Evolutionary conservation across 2,888 invertebrate genomes (phyloP).

Genomic region (Stenchaetothrips biformis): DNA sequence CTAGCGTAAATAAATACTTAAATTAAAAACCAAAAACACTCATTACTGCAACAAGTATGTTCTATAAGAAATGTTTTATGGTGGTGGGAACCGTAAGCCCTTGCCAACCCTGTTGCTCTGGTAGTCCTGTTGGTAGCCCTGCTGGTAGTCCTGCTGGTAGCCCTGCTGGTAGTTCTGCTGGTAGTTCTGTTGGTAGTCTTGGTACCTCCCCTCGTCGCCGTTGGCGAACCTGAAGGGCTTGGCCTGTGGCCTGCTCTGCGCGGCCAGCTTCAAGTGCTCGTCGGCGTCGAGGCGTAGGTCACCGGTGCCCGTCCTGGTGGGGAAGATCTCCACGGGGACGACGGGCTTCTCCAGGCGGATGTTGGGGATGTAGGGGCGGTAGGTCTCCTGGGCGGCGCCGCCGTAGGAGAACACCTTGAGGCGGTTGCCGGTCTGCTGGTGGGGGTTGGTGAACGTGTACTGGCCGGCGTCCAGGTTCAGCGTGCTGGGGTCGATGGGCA

Average conservation of each 20-base stretch:
- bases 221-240: background rate
- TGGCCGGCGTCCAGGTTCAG: background rate
- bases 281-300: slow-evolving; percentile 39
- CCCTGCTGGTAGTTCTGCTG: no score
- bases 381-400: background rate
- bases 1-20: no score
- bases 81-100: no score
- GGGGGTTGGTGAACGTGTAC: background rate
- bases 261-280: slow-evolving; percentile 29
- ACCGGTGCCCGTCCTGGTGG: slow-evolving; percentile 41
- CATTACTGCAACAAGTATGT: no score
- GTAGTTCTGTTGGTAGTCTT: background rate
- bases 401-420: slow-evolving; percentile 8
- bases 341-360: slow-evolving; percentile 28
- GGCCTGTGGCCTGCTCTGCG: background rate
- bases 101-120: no score
- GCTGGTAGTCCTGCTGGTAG: no score
- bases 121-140: no score
- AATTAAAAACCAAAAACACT: no score
- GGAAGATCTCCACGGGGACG: slow-evolving; percentile 37
- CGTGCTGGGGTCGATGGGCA: background rate
- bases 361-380: slow-evolving; percentile 27
- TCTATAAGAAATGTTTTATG: no score
- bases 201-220: background rate
- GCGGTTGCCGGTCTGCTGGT: background rate